Conservation (phyloP, 1,140 invertebrate genomes). For the Pristionchus pacificus region DNA sequence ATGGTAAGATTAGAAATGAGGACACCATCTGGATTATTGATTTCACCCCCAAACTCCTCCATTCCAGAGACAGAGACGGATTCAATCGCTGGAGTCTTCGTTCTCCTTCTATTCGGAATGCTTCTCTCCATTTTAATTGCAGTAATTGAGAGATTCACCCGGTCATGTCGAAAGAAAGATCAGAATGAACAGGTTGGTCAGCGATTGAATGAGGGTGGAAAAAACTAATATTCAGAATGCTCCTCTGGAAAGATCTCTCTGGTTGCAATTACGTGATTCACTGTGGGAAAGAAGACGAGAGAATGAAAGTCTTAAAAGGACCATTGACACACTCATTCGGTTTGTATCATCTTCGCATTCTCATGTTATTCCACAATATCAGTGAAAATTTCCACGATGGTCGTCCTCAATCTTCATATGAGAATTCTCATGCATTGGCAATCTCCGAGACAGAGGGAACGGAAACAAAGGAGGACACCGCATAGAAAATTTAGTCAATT, state of each 20-base stretch:
- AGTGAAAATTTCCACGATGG: too few species aligned
- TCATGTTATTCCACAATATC: too few species aligned
- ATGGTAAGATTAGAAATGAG: too few species aligned
- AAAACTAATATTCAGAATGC: not conserved
- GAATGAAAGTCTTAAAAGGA: not conserved
- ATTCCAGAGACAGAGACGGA: slow-evolving; percentile 72
- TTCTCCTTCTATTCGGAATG: slow-evolving; percentile 82
- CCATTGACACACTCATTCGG: too few species aligned
- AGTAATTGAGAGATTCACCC: slow-evolving; percentile 9
- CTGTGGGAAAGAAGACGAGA: not conserved
- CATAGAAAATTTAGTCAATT: too few species aligned
- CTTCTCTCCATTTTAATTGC: slow-evolving; percentile 13
- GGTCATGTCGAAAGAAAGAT: not conserved
- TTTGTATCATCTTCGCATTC: too few species aligned
- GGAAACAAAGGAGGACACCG: too few species aligned
- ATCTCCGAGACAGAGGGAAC: too few species aligned
- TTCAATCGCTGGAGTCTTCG: slow-evolving; percentile 90
- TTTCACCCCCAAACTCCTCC: slow-evolving; percentile 21
- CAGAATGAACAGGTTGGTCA: not conserved
- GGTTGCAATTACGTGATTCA: not conserved
- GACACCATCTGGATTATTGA: slow-evolving; percentile 52
- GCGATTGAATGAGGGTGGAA: not conserved
- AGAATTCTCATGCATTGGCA: too few species aligned
- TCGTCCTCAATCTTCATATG: too few species aligned
- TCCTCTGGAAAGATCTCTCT: not conserved